Conservation (phyloP, 2,888 invertebrate species). For the Macrophya annulata region DNA sequence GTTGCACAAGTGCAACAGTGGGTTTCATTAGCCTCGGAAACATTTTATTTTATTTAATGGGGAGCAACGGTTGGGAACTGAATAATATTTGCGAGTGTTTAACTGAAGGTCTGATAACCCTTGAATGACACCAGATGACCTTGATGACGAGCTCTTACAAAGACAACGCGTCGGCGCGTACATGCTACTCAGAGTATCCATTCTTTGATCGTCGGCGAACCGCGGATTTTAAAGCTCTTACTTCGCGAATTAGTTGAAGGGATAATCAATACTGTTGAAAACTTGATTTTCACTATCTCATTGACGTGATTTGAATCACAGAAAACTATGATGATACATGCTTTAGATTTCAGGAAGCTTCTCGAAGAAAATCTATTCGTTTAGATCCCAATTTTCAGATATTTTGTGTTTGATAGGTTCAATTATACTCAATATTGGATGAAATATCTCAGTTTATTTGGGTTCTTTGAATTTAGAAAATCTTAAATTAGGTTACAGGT, state of each 20-base stretch:
- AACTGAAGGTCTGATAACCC: conserved; percentile 61
- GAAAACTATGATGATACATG: background rate
- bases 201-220: background rate
- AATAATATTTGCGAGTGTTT: conserved; percentile 35
- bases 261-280: background rate
- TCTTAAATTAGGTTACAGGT: background rate
- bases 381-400: background rate
- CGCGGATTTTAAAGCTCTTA: conserved; percentile 27
- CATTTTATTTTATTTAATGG: conserved; percentile 68
- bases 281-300: background rate
- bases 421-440: background rate
- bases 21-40: conserved; percentile 74
- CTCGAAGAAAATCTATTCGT: background rate
- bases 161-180: conserved; percentile 43
- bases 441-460: background rate
- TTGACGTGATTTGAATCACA: background rate
- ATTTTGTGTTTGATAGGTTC: background rate
- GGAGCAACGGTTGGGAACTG: conserved; percentile 33
- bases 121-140: conserved; percentile 63
- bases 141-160: conserved; percentile 51
- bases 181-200: background rate
- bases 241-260: background rate
- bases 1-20: conserved; percentile 69
- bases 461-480: background rate
- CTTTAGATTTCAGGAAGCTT: background rate